Conservation (phyloP, 2,888 invertebrate genomes). For the Tuberolachnus salignus region DNA sequence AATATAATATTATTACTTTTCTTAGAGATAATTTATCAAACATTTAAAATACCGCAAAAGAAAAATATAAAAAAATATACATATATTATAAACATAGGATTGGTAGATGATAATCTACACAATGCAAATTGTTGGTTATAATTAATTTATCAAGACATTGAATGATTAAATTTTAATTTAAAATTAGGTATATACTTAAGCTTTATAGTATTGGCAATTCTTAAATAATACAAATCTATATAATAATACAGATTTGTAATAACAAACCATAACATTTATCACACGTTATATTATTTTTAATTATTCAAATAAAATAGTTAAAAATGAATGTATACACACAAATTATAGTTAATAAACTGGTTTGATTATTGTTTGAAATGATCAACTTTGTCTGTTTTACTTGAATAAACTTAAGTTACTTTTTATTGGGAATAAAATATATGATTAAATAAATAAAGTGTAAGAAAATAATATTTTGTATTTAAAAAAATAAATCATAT, state of each 20-base stretch:
- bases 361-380: no score
- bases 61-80: slow-evolving; percentile 6
- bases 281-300: slow-evolving; percentile 30
- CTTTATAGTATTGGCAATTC: slow-evolving; percentile 15
- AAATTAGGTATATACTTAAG: slow-evolving; percentile 2
- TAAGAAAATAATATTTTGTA: slow-evolving; percentile 10
- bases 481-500: slow-evolving; percentile 7
- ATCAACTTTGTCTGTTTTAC: background rate
- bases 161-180: slow-evolving; percentile 5
- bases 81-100: slow-evolving; percentile 38
- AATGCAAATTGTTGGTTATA: background rate
- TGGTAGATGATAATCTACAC: background rate
- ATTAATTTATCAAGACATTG: slow-evolving; percentile 22
- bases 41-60: slow-evolving; percentile 9
- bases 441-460: background rate
- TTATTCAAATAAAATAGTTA: slow-evolving; percentile 19
- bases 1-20: slow-evolving; percentile 5
- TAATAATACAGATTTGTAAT: slow-evolving; percentile 7
- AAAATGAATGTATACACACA: background rate
- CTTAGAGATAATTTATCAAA: background rate
- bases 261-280: slow-evolving; percentile 43
- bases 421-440: background rate
- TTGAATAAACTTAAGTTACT: background rate
- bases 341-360: background rate
- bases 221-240: slow-evolving; percentile 37